Conservation (phyloP, 2,797 vertebrate species). For the Hydrocynus forskahlii region DNA sequence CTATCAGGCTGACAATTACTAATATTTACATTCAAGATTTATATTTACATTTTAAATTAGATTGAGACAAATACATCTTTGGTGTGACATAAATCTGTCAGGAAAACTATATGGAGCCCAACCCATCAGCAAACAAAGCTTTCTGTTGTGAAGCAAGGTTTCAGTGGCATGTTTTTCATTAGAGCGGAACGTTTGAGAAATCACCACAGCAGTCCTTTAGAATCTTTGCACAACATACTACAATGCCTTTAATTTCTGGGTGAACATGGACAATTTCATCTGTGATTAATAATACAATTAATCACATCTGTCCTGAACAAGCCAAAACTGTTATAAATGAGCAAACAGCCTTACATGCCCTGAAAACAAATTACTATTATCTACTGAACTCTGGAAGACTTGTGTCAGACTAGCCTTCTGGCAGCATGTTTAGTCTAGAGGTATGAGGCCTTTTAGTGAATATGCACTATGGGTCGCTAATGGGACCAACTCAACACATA, state of each 20-base stretch:
- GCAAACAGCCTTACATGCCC: background rate
- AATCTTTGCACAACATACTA: background rate
- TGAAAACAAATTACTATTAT: background rate
- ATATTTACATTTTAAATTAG: background rate
- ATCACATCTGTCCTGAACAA: background rate
- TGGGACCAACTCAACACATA: slow-evolving; percentile 34
- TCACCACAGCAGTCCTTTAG: no score
- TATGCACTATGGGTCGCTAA: slow-evolving; percentile 29
- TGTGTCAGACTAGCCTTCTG: background rate
- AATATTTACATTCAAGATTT: background rate
- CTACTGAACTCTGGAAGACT: background rate
- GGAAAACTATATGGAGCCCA: background rate
- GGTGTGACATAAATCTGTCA: background rate
- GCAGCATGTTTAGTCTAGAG: slow-evolving; percentile 10
- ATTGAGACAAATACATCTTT: background rate
- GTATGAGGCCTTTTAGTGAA: background rate
- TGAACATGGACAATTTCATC: background rate
- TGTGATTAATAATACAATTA: background rate
- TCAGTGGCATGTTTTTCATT: background rate
- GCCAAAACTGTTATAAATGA: slow-evolving; percentile 4
- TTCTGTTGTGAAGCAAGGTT: background rate
- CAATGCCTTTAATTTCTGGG: background rate
- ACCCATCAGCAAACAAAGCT: background rate
- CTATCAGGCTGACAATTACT: background rate
- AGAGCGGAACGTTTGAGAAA: background rate